Evolutionary conservation across 2,888 invertebrate genomes (phyloP), one percentile per base, ranked within the genome.

Genomic region (Boloria euphrosyne): DNA sequence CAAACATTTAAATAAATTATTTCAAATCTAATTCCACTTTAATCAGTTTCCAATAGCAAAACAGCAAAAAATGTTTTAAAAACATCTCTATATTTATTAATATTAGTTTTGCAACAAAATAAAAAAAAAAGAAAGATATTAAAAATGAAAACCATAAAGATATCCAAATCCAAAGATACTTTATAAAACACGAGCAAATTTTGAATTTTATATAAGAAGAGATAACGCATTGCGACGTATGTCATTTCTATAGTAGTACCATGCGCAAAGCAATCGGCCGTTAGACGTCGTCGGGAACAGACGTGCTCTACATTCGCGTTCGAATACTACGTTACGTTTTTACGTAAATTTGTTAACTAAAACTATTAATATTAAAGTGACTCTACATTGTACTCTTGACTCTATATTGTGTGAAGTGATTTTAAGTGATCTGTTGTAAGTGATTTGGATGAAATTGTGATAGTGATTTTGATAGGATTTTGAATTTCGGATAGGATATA

Each of bases 141-240:
- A 7, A 50, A 17, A 50, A 17, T 0, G 3, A 50, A 53, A 16
- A 14, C 10, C 16, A 31, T n/a, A n/a, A n/a, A n/a, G n/a, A n/a
- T n/a, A n/a, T n/a, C n/a, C n/a, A n/a, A n/a, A 38, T 53, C 13
- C 16, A 38, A 53, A 31, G 5, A 38, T 38, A 17, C 16, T 50
- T 50, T 27, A 53, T 31, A 38, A 38, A 31, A 38, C 13, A 57
- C 44, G 47, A 59, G 46, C 38, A 50, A 63, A 52, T 70, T 71
- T 69, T 66, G 68, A 69, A 70, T 67, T 69, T 69, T 67, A 66
- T 59, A 65, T 66, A 68, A 70, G 66, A 62, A 69, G 52, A 69
- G 72, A 71, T 86, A 90, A 89, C 90, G 91, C 91, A 91, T 74
- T 91, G 91, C 90, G 91, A 86, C 90, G 84, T 90, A 90, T 82